These are phyloP conservation scores for Drosophila mettleri DNA, from an alignment of 2,888 invertebrate genomes.

Conservation along the genomic window DNA sequence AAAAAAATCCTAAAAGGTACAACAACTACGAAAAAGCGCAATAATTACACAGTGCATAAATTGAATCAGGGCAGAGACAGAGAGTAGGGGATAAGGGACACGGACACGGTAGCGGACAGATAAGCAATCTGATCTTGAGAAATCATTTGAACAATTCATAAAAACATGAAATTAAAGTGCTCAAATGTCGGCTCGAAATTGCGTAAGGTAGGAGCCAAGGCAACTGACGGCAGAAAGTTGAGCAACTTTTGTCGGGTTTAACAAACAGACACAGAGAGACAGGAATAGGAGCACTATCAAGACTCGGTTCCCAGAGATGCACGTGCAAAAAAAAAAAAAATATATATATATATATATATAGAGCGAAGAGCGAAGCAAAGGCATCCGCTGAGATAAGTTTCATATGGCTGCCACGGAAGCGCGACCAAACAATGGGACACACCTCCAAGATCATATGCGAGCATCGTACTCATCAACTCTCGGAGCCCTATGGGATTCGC, in stretches of 20 bases:
- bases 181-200: constrained; percentile 66
- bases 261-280: constrained; percentile 23
- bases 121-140: constrained; percentile 82
- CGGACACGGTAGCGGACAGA: constrained; percentile 44
- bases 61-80: constrained; percentile 56
- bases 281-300: constrained; percentile 23
- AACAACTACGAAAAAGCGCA: constrained; percentile 69
- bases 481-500: constrained; percentile 18
- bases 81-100: constrained; percentile 13
- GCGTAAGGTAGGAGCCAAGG: constrained; percentile 64
- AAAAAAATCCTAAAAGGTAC: constrained; percentile 42
- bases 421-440: constrained; percentile 76
- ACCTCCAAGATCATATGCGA: constrained; percentile 72
- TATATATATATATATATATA: constrained; percentile 5
- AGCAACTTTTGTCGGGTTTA: constrained; percentile 75
- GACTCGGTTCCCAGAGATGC: constrained; percentile 65
- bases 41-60: constrained; percentile 64
- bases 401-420: constrained; percentile 71
- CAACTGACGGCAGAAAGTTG: constrained; percentile 78
- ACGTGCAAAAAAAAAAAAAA: constrained; percentile 62
- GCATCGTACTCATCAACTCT: constrained; percentile 28
- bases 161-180: constrained; percentile 79
- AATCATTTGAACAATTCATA: constrained; percentile 76
- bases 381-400: constrained; percentile 63
- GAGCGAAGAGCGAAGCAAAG: constrained; percentile 33